Base-by-base conservation (phyloP, 2,888 invertebrate genomes). In the Caenorhabditis uteleia region DNA sequence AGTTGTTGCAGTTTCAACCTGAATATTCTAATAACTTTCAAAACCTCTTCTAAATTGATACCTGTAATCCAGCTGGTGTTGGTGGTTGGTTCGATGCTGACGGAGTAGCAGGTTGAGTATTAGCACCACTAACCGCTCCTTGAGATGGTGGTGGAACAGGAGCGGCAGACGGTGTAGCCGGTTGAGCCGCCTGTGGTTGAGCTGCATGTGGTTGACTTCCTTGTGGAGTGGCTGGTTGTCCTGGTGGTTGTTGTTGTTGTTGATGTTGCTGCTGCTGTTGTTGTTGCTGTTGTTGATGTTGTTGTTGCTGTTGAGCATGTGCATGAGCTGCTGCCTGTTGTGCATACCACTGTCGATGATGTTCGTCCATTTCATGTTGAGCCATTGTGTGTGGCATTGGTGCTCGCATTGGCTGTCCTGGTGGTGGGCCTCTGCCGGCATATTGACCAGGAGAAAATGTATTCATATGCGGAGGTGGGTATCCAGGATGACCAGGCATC, bases 61-160 rank as follows among this genome's bases (percentile, higher is more conserved):
- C 59, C 20, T 44, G 20, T 10, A 31, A 33, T 2, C 50, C 43
- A 18, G 69, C 61, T 1, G 71, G 71, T 10, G 71, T 72, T 16
- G 59, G 62, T 4, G 71, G 71, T 45, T 72, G 67, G 36, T 69
- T 67, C 2, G 72, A 71, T 12, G 70, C 67, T 4, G 66, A 64
- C n/a, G 71, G 71, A 3, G 71, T 71, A 0, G 68, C 62, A 14
- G 71, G 71, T 50, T 70, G 68, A 3, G 66, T 66, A 16, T 47
- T 60, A 14, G 49, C 29, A n/a, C 59, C 66, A 42, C 53, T 51
- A 3, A 42, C 18, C 34, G 40, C 16, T 23, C n/a, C 18, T 18
- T 42, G 46, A 40, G 47, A 23, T 43, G 55, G 23, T 38, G 40
- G 43, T 10, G 67, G n/a, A 36, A 57, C 18, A 10, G 47, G 18